Percentiles rank a stretch among this genome's conserved stretches.
phyloP scores from a whole-genome alignment of 2,888 invertebrate genomes.

The Athrips mouffetella region DNA sequence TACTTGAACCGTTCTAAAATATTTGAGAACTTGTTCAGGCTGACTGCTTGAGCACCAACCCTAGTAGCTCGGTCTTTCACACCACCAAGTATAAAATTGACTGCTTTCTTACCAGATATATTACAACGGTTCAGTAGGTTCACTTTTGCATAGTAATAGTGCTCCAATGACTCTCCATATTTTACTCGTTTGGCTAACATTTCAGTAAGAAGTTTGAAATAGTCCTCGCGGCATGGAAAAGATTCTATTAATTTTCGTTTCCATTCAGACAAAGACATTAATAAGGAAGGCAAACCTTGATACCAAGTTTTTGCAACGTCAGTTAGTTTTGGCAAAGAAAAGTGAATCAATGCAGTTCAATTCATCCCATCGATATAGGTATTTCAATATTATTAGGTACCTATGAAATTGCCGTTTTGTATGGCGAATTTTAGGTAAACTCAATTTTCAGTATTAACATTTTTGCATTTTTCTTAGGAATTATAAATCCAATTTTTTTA shows the following conservation, averaged over 20 bases:
- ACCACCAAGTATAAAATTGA: conserved; percentile 6
- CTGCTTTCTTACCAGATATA: conserved; percentile 5
- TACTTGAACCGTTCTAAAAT: conserved; percentile 14
- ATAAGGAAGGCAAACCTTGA: not conserved
- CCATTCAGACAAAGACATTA: conserved; percentile 12
- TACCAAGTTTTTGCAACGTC: too few relatives aligned
- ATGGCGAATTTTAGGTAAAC: too few relatives aligned
- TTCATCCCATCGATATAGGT: not conserved
- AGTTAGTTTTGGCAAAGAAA: conserved; percentile 16
- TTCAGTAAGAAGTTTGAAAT: conserved; percentile 11
- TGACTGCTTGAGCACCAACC: conserved; percentile 14
- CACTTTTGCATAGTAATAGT: conserved; percentile 15
- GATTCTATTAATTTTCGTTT: conserved; percentile 10
- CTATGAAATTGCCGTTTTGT: too few relatives aligned
- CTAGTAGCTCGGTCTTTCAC: conserved; percentile 10
- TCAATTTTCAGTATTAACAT: too few relatives aligned
- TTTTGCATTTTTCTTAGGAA: too few relatives aligned
- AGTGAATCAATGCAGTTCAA: conserved; percentile 14
- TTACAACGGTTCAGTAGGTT: conserved; percentile 14
- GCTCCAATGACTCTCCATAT: conserved; percentile 13
- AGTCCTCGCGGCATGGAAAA: conserved; percentile 11
- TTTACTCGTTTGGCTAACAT: conserved; percentile 11
- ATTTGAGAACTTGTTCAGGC: conserved; percentile 16
- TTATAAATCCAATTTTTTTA: too few relatives aligned
- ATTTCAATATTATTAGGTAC: conserved; percentile 2